Base-by-base conservation (phyloP, 2,113 vertebrate genomes). In the Clinocottus analis region DNA sequence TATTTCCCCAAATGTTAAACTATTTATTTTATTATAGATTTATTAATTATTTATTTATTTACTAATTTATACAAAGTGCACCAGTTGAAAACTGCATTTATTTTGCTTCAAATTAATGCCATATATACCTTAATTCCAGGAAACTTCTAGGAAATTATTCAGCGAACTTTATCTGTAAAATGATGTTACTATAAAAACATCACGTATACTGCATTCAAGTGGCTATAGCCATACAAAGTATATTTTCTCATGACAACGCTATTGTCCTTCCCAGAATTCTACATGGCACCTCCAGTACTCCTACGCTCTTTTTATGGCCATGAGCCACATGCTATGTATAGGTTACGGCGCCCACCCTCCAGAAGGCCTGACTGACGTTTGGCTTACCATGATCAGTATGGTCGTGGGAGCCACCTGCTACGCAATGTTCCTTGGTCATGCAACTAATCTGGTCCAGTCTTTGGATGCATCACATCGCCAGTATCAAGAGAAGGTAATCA, bases 361-460 rank as follows among this genome's bases (percentile, higher is more conserved):
- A 0, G 96, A 97, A 74, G 96, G 96, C 86, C 94, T 96, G 94
- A 97, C 94, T 0, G 98, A 99, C 62, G 96, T 99, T 21, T 99
- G 98, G 98, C 96, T 99, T 68, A 99, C 98, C n/a, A 98, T 99
- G 96, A 56, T 97, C 77, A 99, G 98, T 51, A 99, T 99, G 98
- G 98, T 99, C 0, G 95, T 99, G 4, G 98, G 98, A 84, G 95
- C 95, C 59, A 95, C 95, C 12, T 95, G 95, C 84, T 95, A 95
- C 2, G 95, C 95, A 88, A 99, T 99, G 98, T 99, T 99, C 86
- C 96, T 99, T 1, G 98, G 98, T 53, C 97, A 99, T 0, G 98
- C 98, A 33, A 95, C 98, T 1, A 98, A 94, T 85, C 94, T 99
- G 84, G 97, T 99, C 29, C 98, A 99, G 86, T 99, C 98, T 23